Evolutionary conservation across 2,797 vertebrate genomes (phyloP).

Genomic region (Erpetoichthys calabaricus): DNA sequence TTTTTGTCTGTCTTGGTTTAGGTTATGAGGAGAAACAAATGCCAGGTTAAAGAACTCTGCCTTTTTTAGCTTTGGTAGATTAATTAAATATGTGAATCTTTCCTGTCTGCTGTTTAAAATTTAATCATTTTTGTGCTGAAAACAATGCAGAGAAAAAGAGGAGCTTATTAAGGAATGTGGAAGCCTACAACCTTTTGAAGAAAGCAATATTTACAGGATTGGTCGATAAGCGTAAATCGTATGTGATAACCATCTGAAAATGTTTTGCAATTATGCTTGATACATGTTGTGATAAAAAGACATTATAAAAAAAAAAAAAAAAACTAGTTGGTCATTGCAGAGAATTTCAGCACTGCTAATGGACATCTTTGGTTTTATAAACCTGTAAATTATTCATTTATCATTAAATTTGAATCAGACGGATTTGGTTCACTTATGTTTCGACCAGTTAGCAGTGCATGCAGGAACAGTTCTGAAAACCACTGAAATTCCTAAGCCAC

Average conservation of each 20-base stretch:
- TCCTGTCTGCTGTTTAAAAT: constrained; percentile 62
- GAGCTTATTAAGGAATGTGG: no score
- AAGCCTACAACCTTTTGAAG: no score
- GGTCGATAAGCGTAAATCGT: no score
- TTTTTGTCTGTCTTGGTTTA: constrained; percentile 32
- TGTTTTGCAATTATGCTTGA: no score
- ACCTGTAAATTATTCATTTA: constrained; percentile 10
- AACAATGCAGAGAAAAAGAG: neutral
- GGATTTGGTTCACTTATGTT: neutral
- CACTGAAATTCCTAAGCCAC: no score
- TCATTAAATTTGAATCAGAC: constrained; percentile 5
- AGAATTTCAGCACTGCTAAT: constrained; percentile 5
- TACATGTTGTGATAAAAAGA: no score
- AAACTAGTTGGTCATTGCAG: no score
- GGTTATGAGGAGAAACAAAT: constrained; percentile 41
- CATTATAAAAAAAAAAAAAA: no score
- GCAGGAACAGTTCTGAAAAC: no score
- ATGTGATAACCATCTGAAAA: no score
- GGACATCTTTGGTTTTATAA: neutral
- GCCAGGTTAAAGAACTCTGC: constrained; percentile 37
- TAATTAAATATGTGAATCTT: constrained; percentile 64
- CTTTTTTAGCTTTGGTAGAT: constrained; percentile 35
- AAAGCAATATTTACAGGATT: no score
- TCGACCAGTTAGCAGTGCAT: constrained; percentile 3
- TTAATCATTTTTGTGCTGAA: constrained; percentile 46